phyloP scores from a whole-genome alignment of 35 echinoderm and acorn worm species.

The Amphiura filiformis region DNA sequence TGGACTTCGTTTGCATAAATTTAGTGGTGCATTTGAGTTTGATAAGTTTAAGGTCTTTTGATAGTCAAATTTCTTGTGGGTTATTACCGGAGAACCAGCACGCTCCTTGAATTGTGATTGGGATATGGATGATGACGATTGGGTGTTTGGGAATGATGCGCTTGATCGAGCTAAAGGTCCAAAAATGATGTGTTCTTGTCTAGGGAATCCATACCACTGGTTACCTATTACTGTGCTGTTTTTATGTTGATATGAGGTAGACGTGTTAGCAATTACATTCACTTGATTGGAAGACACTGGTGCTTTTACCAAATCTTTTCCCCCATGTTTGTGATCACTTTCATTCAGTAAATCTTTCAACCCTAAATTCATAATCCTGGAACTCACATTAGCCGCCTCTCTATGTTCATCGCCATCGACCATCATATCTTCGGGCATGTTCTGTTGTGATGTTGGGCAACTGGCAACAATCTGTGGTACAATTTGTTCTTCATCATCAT shows the following conservation, averaged over 20 bases:
- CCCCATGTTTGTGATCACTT: neutral
- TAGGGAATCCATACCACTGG: neutral
- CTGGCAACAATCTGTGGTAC: neutral
- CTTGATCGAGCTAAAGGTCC: neutral
- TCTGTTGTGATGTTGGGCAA: neutral
- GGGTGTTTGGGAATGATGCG: neutral
- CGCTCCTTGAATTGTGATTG: neutral
- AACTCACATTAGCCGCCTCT: neutral
- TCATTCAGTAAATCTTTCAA: slow-evolving; percentile 1
- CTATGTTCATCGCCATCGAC: neutral
- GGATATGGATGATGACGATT: neutral
- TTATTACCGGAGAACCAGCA: neutral
- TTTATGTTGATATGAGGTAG: neutral
- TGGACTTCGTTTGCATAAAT: neutral
- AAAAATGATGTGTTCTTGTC: neutral
- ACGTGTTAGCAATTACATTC: neutral
- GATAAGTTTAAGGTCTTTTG: neutral
- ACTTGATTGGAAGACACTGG: too few species aligned
- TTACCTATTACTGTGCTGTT: neutral
- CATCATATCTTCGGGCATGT: neutral
- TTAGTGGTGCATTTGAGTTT: neutral
- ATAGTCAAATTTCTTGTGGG: neutral
- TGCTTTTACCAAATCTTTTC: too few species aligned
- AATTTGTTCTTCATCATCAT: neutral
- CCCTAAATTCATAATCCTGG: neutral